A percentile compares a stretch with the other conserved stretches of the same genome.
phyloP scores from a whole-genome alignment of 2,113 vertebrate genomes.

The Lophura nycthemera region DNA sequence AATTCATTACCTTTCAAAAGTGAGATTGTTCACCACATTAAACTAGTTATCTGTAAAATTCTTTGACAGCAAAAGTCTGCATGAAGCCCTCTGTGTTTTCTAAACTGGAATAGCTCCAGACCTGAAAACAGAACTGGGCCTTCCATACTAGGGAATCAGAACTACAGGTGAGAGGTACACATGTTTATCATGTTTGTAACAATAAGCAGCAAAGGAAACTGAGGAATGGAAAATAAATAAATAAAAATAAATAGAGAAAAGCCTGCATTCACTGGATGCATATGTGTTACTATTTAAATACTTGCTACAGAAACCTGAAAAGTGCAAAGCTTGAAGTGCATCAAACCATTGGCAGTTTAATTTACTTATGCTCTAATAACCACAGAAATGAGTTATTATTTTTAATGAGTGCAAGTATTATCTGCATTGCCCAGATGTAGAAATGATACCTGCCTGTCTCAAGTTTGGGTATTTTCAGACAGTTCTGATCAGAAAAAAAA shows the following conservation, averaged over 20 bases:
- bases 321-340: constrained; percentile 21
- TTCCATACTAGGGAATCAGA: neutral
- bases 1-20: constrained; percentile 2
- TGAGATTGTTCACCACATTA: neutral
- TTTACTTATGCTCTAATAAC: constrained; percentile 65
- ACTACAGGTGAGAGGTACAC: neutral
- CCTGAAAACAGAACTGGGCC: neutral
- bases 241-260: neutral
- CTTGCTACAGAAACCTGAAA: constrained; percentile 15
- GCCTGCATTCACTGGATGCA: neutral
- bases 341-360: constrained; percentile 51
- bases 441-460: constrained; percentile 2
- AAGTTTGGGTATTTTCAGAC: neutral
- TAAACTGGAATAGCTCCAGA: neutral
- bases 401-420: constrained; percentile 57
- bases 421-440: constrained; percentile 11
- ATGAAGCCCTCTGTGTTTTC: neutral
- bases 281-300: neutral
- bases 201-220: neutral
- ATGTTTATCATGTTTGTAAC: neutral
- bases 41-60: neutral
- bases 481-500: neutral
- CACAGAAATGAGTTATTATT: constrained; percentile 69
- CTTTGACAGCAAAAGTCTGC: neutral
- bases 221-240: neutral